Percentiles rank a stretch among this genome's conserved stretches.
These are phyloP conservation scores for Pemphigus obesinymphae DNA, from an alignment of 1,140 invertebrate genomes.

Conservation along the genomic window DNA sequence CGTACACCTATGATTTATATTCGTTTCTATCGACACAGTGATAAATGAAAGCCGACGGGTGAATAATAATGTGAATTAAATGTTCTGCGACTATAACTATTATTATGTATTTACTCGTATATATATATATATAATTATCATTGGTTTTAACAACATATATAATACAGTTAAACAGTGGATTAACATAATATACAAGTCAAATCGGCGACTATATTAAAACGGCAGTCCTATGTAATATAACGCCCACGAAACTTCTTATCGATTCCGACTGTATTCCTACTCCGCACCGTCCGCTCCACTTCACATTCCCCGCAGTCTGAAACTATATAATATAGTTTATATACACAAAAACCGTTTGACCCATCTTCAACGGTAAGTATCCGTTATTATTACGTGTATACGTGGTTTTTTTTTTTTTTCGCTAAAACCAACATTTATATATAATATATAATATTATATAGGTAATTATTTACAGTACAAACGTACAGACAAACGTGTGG, in stretches of 20 bases:
- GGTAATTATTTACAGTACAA: no score
- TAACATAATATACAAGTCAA: not conserved
- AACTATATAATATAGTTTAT: not conserved
- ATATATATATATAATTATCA: not conserved
- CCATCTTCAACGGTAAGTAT: not conserved
- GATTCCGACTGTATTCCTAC: slow-evolving; percentile 34
- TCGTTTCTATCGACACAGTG: no score
- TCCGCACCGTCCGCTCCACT: not conserved
- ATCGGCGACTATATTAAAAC: not conserved
- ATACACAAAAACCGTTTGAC: not conserved
- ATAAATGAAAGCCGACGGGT: no score
- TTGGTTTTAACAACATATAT: no score
- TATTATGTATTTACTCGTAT: no score
- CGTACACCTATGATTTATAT: no score
- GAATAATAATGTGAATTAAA: no score
- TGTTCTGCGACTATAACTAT: no score
- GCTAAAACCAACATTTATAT: no score
- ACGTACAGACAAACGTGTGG: no score
- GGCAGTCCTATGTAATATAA: not conserved
- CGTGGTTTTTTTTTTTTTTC: no score
- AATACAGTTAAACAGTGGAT: not conserved
- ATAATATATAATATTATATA: no score
- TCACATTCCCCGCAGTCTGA: not conserved
- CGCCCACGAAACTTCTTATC: slow-evolving; percentile 31
- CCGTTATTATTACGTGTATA: not conserved